Conservation (phyloP, 53 echinoderm and acorn worm genomes). For the Holothuria leucospilota region DNA sequence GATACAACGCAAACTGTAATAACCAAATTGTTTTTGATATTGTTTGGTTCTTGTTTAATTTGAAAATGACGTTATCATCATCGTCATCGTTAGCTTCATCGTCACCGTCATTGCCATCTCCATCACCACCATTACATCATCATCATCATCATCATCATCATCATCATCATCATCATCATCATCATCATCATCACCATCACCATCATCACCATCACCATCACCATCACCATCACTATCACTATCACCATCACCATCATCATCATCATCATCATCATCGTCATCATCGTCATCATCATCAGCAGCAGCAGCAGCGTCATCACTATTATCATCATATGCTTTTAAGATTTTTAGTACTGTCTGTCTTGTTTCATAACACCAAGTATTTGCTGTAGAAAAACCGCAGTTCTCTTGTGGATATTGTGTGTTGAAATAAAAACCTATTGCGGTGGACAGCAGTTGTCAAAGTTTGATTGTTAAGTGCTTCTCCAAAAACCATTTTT, state of each 20-base stretch:
- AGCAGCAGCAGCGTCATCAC: not conserved
- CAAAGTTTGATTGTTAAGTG: too few relatives aligned
- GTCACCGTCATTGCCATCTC: not conserved
- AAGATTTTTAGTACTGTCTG: too few relatives aligned
- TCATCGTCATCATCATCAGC: not conserved
- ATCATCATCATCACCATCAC: not conserved
- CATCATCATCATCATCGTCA: slow-evolving; percentile 9
- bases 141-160: not conserved
- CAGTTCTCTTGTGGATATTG: too few relatives aligned
- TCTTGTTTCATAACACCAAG: too few relatives aligned
- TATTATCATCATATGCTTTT: not conserved
- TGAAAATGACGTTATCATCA: not conserved
- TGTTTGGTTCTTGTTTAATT: too few relatives aligned
- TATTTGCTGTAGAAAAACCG: too few relatives aligned
- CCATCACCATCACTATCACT: not conserved
- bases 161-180: not conserved
- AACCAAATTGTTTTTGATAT: too few relatives aligned
- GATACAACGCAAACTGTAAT: too few relatives aligned
- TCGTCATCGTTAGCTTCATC: not conserved
- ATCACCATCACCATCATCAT: not conserved
- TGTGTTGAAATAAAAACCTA: too few relatives aligned
- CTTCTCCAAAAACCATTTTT: too few relatives aligned
- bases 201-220: not conserved
- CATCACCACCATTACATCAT: not conserved
- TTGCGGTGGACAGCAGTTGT: too few relatives aligned